A percentile compares a stretch with the other conserved stretches of the same genome.
phyloP scores from a whole-genome alignment of 2,113 vertebrate species.

The Cynopterus brachyotis region DNA sequence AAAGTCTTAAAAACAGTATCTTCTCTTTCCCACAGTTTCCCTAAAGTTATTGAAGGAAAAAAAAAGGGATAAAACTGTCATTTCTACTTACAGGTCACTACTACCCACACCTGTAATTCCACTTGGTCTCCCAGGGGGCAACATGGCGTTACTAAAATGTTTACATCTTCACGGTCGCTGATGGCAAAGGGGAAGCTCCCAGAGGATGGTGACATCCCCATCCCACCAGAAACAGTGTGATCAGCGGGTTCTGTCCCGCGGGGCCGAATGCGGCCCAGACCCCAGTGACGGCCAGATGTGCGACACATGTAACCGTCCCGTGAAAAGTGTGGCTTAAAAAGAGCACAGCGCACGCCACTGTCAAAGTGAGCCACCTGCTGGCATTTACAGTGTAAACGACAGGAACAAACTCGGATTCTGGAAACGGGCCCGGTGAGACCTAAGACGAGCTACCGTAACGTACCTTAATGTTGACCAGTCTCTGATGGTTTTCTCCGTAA shows the following conservation, averaged over 20 bases:
- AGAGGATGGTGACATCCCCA: not conserved
- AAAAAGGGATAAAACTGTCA: not conserved
- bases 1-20: slow-evolving; percentile 93
- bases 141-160: not conserved
- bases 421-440: not conserved
- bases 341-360: fast-evolving
- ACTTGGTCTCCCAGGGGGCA: not conserved
- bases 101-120: not conserved
- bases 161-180: fast-evolving
- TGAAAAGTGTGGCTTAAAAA: not conserved
- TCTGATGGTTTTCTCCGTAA: slow-evolving; percentile 92
- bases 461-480: slow-evolving; percentile 94
- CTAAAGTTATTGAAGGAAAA: slow-evolving; percentile 78
- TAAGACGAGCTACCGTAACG: not conserved
- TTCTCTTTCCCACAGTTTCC: slow-evolving; percentile 95
- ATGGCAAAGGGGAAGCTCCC: not conserved
- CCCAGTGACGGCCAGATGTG: not conserved
- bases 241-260: not conserved
- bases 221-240: not conserved
- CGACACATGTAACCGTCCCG: not conserved
- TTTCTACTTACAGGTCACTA: not conserved
- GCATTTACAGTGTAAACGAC: not conserved
- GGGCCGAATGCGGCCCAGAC: not conserved
- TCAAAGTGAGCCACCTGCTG: not conserved
- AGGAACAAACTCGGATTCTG: not conserved